These are phyloP conservation scores for Cygnus atratus DNA, from an alignment of 2,113 vertebrate genomes.

Conservation along the genomic window DNA sequence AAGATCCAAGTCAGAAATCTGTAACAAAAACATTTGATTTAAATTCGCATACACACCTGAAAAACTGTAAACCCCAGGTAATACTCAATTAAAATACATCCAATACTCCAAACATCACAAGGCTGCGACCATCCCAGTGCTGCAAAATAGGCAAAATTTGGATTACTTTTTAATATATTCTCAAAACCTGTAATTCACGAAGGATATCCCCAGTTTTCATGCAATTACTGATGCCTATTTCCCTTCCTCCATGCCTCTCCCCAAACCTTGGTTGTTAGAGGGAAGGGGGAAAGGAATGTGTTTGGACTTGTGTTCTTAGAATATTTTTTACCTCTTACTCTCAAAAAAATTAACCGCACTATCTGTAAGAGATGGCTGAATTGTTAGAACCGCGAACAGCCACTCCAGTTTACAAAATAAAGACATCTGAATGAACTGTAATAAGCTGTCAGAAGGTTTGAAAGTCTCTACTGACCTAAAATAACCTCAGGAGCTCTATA, in stretches of 20 bases:
- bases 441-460: neutral
- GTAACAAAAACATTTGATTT: neutral
- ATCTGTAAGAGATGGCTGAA: neutral
- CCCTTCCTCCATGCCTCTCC: fast-evolving
- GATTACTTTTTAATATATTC: neutral
- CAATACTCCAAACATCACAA: slow-evolving; percentile 96
- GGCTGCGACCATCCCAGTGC: slow-evolving; percentile 94
- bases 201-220: neutral
- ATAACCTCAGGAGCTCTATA: slow-evolving; percentile 97
- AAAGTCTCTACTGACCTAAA: slow-evolving; percentile 80
- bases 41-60: slow-evolving; percentile 77
- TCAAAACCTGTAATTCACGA: neutral
- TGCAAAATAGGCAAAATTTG: slow-evolving; percentile 55
- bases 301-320: neutral
- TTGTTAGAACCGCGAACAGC: neutral
- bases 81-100: slow-evolving; percentile 95
- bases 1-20: neutral
- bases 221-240: neutral
- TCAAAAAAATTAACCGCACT: neutral
- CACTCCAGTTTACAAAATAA: neutral
- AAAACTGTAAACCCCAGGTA: slow-evolving; percentile 95
- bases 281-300: neutral
- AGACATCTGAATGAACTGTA: neutral
- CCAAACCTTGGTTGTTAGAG: neutral
- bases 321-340: neutral